Conservation (phyloP, 2,797 vertebrate genomes). For the Sphenodon punctatus region DNA sequence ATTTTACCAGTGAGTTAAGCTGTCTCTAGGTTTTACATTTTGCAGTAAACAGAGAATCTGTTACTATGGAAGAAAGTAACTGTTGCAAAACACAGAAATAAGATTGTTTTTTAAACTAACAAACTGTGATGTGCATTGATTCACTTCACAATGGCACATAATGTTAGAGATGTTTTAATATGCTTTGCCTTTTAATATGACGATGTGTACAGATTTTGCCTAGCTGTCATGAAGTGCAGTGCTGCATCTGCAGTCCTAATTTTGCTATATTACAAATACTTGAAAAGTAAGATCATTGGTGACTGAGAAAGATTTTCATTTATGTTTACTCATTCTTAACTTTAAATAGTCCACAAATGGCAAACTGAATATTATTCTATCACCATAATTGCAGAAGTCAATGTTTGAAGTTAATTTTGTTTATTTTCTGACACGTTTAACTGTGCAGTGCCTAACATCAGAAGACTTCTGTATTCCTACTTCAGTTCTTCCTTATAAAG, state of each 20-base stretch:
- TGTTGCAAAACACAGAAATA: neutral
- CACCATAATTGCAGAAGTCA: accelerated
- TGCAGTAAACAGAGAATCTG: neutral
- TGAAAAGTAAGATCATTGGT: neutral
- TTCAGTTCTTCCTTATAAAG: conserved; percentile 17
- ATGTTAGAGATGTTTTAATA: neutral
- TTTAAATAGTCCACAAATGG: neutral
- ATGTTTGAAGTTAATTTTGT: neutral
- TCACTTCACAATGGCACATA: neutral
- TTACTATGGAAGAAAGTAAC: neutral
- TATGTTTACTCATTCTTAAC: neutral
- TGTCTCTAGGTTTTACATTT: neutral
- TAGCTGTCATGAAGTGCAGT: neutral
- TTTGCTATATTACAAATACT: neutral
- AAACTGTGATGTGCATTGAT: neutral
- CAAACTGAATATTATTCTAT: neutral
- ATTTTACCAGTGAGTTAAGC: neutral
- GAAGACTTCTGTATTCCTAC: neutral
- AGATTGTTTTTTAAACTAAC: neutral
- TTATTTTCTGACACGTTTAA: neutral
- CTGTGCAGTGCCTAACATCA: neutral
- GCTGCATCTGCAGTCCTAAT: neutral
- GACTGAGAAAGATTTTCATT: too few species aligned
- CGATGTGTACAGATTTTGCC: neutral
- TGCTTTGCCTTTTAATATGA: neutral